A percentile compares a stretch with the other conserved stretches of the same genome.
Conservation (phyloP, 2,113 vertebrate species). For the Onychorhynchus coronatus region DNA sequence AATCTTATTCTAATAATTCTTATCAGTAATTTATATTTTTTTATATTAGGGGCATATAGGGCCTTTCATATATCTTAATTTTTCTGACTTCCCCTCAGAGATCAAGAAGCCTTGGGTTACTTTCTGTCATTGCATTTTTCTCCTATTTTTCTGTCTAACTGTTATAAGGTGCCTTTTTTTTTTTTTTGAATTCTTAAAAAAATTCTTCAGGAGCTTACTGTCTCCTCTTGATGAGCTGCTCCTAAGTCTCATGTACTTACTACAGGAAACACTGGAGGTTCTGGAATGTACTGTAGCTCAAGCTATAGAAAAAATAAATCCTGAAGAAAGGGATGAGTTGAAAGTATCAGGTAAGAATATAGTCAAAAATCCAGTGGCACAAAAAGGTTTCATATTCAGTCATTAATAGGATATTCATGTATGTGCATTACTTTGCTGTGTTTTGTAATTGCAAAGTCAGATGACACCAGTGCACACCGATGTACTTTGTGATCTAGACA, state of each 20-base stretch:
- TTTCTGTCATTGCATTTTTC: neutral
- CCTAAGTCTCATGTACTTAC: conserved; percentile 55
- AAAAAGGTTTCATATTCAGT: neutral
- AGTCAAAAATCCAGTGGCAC: neutral
- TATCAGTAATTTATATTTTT: neutral
- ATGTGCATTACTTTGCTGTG: accelerated
- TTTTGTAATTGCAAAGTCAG: neutral
- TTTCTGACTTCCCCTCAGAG: neutral
- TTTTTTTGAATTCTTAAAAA: neutral
- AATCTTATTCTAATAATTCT: neutral
- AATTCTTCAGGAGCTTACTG: neutral
- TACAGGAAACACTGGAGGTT: conserved; percentile 80
- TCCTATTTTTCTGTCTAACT: neutral
- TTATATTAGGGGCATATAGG: neutral
- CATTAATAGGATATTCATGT: neutral
- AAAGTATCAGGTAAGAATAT: conserved; percentile 88
- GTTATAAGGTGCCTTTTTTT: neutral
- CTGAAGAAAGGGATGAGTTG: conserved; percentile 95
- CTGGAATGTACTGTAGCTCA: conserved; percentile 87
- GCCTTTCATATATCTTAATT: neutral
- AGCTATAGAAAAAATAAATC: conserved; percentile 87
- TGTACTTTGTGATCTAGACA: neutral
- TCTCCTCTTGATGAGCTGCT: neutral
- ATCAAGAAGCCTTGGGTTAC: neutral
- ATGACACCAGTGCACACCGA: neutral